Conservation (phyloP, 2,888 invertebrate species). For the Phasia obesa region DNA sequence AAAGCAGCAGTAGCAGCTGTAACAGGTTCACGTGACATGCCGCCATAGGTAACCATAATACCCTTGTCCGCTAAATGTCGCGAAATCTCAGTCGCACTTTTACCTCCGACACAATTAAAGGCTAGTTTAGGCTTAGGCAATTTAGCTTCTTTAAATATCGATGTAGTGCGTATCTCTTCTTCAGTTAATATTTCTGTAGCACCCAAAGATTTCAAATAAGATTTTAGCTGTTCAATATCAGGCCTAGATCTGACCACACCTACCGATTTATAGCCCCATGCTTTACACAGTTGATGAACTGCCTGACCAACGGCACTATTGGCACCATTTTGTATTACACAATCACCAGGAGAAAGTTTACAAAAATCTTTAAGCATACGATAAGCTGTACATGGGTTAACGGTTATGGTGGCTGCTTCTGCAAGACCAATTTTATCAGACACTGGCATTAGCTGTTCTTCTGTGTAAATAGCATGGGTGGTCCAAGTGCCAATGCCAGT, state of each 20-base stretch:
- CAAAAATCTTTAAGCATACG: constrained; percentile 97
- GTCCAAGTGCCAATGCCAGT: constrained; percentile 94
- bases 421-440: constrained; percentile 88
- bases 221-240: constrained; percentile 86
- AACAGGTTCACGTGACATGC: constrained; percentile 95
- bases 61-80: constrained; percentile 88
- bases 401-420: constrained; percentile 93
- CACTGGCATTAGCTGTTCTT: constrained; percentile 86
- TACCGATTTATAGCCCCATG: constrained; percentile 90
- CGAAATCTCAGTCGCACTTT: constrained; percentile 91
- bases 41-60: constrained; percentile 96
- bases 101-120: constrained; percentile 97
- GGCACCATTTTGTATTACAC: constrained; percentile 98
- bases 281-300: constrained; percentile 94
- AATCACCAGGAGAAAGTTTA: constrained; percentile 88
- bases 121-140: constrained; percentile 89
- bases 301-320: constrained; percentile 97
- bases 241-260: constrained; percentile 93
- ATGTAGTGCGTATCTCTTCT: constrained; percentile 87
- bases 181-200: constrained; percentile 94
- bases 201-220: constrained; percentile 88
- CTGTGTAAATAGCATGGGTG: constrained; percentile 86
- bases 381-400: constrained; percentile 98
- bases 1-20: constrained; percentile 90
- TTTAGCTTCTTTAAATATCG: constrained; percentile 85